Evolutionary conservation across 2,797 vertebrate species (phyloP).

Genomic region (Hybognathus amarus): DNA sequence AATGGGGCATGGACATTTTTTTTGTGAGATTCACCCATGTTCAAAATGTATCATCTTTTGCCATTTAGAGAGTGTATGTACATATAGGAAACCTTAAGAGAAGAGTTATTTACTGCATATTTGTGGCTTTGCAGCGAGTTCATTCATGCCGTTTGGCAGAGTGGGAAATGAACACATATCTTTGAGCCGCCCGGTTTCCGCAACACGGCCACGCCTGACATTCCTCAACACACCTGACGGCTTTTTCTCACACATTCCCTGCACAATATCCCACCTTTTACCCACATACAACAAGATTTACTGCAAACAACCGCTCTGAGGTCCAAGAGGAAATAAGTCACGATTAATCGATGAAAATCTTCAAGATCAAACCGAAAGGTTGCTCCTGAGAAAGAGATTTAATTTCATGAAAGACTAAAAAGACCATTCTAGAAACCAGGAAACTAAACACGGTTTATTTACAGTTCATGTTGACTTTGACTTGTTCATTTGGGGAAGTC

Average conservation of each 20-base stretch:
- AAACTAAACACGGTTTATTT: neutral
- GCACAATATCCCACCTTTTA: conserved; percentile 1
- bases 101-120: conserved; percentile 42
- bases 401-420: neutral
- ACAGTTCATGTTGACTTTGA: neutral
- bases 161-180: conserved; percentile 14
- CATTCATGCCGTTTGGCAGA: conserved; percentile 53
- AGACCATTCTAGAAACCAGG: neutral
- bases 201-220: conserved; percentile 51
- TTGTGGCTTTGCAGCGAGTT: conserved; percentile 48
- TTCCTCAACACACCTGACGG: conserved; percentile 56
- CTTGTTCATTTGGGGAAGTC: neutral
- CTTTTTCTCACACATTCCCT: conserved; percentile 39
- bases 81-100: conserved; percentile 5
- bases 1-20: neutral
- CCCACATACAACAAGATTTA: conserved; percentile 4
- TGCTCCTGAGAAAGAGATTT: too few species aligned
- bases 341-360: neutral
- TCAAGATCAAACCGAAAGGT: neutral
- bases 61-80: neutral
- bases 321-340: neutral
- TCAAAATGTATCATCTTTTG: neutral
- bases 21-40: neutral
- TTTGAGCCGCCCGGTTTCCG: conserved; percentile 32
- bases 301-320: conserved; percentile 5